Conservation (phyloP, 2,797 vertebrate species). For the Pangasius larnaudii region DNA sequence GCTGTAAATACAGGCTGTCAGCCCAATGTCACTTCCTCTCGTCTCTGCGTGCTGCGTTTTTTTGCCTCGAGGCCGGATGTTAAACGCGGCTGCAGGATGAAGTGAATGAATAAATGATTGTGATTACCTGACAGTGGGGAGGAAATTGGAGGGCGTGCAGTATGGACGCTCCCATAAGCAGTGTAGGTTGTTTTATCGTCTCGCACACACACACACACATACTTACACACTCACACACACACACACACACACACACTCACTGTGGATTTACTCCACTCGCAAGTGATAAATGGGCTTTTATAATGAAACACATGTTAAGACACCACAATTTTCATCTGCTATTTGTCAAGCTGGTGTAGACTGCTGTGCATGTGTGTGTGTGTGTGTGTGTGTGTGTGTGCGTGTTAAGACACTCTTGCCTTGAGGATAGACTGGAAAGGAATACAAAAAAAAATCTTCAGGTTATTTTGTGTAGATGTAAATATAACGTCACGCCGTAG, state of each 20-base stretch:
- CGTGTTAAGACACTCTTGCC: not conserved
- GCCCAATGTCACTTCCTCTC: conserved; percentile 49
- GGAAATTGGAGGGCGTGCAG: conserved; percentile 26
- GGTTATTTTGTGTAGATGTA: not conserved
- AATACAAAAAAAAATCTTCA: not conserved
- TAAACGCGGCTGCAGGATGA: conserved; percentile 34
- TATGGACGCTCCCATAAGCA: not conserved
- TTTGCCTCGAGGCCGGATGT: conserved; percentile 28
- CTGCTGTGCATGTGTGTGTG: not conserved
- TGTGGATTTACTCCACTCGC: not conserved
- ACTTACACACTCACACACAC: conserved; percentile 3
- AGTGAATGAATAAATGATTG: conserved; percentile 46
- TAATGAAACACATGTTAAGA: conserved; percentile 36
- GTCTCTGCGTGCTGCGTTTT: conserved; percentile 20
- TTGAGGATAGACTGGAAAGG: not conserved
- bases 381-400: conserved; percentile 17
- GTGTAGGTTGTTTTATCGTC: conserved; percentile 20
- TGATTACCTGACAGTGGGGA: conserved; percentile 46
- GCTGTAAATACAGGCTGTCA: conserved; percentile 56
- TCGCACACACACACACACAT: not conserved
- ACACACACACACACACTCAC: not conserved
- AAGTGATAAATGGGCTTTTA: conserved; percentile 39
- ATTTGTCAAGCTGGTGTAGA: conserved; percentile 60
- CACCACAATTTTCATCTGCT: conserved; percentile 51
- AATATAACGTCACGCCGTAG: too few relatives aligned